Conservation (phyloP, 2,797 vertebrate species). For the Sebastes steindachneri region DNA sequence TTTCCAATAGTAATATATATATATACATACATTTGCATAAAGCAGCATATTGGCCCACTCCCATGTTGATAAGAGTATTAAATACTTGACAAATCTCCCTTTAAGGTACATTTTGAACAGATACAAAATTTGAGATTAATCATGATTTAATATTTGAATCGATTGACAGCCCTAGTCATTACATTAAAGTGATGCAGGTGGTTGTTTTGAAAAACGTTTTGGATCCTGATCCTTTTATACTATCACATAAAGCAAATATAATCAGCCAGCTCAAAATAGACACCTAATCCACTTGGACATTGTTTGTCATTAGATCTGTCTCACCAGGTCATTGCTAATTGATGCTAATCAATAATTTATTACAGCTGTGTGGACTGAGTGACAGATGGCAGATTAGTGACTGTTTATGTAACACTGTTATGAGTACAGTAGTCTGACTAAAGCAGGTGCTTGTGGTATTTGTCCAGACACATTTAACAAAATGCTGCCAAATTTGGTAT, state of each 20-base stretch:
- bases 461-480: background rate
- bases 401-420: conserved; percentile 40
- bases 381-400: conserved; percentile 26
- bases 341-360: conserved; percentile 72
- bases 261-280: conserved; percentile 7
- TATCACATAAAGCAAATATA: conserved; percentile 17
- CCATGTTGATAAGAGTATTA: no score
- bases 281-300: conserved; percentile 41
- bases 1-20: no score
- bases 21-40: no score
- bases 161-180: background rate
- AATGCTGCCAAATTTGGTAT: background rate
- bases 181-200: background rate
- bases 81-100: no score
- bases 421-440: background rate
- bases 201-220: background rate
- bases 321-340: conserved; percentile 66
- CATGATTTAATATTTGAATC: no score
- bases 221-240: background rate
- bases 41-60: no score
- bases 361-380: conserved; percentile 25
- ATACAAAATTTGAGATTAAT: no score
- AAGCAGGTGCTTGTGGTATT: background rate
- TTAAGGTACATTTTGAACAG: no score
- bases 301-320: conserved; percentile 67